Base-by-base conservation (phyloP, 2,888 invertebrate species). In the Biston stratarius region DNA sequence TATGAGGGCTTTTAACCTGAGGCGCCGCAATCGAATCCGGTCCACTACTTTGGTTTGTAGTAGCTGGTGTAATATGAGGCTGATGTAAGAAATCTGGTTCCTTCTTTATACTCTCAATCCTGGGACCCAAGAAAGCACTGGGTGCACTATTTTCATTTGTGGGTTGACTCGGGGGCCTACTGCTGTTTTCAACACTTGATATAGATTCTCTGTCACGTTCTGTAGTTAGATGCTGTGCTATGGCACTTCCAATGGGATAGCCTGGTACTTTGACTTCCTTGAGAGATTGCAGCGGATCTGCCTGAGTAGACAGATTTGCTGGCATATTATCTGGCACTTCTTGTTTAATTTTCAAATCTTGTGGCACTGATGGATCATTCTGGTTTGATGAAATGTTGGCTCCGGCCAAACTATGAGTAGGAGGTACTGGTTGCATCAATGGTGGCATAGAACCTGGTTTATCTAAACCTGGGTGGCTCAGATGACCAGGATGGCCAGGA, bases 251-350 rank as follows among this genome's bases (percentile, higher is more conserved):
- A 52, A 95, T 94, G 67, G 96, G 95, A 81, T 95, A 96, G 44
- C 96, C 96, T 47, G 96, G 96, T 9, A 97, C 96, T 94, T 97
- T 97, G 0, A 97, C 97, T 85, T 97, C 97, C 83, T 97, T 96
- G 9, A 97, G 89, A 74, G 96, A 96, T 81, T 97, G 97, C 72
- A 97, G 83, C 5, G 97, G 97, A 91, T 97, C 97, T 36, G 90
- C 88, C 70, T 94, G 94, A 55, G 95, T 94, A 49, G 94, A 94
- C 49, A 94, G 80, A 79, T 94, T 94, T 58, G 93, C 92, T 67
- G 95, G 91, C 78, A 93, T 85, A 73, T 84, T 90, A 71, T 94
- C 94, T 70, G 94, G 92, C 78, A 95, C 81, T 92, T 95, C 89
- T 89, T 94, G 91, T 76, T 94, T 94, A 40, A 94, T 94, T 83